phyloP scores from a whole-genome alignment of 1,140 invertebrate species.

The Cephus cinctus region DNA sequence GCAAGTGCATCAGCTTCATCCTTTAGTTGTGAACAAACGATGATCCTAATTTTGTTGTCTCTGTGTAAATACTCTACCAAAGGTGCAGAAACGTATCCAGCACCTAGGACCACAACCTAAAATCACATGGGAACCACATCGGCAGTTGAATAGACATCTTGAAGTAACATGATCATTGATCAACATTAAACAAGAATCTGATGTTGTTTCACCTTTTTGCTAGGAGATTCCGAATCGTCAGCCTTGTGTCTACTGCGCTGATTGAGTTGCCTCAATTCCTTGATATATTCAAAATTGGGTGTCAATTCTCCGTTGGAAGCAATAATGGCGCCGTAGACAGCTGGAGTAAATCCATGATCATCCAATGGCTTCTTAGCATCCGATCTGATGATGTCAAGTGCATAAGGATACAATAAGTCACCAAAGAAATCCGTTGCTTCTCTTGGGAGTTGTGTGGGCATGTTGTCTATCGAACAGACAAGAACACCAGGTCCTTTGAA shows the following conservation, averaged over 20 bases:
- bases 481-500: constrained; percentile 96
- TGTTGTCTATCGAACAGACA: constrained; percentile 99
- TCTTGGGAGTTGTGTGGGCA: constrained; percentile 97
- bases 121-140: constrained; percentile 7
- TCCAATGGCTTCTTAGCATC: constrained; percentile 84
- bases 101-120: constrained; percentile 86
- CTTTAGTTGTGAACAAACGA: constrained; percentile 85
- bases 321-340: constrained; percentile 90
- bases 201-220: constrained; percentile 8
- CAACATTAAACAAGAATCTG: no score
- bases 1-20: constrained; percentile 85
- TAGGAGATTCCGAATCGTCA: constrained; percentile 31
- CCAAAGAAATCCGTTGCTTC: constrained; percentile 99
- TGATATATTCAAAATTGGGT: constrained; percentile 92
- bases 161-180: no score
- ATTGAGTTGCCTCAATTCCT: constrained; percentile 72
- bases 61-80: constrained; percentile 91
- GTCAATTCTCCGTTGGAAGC: constrained; percentile 93
- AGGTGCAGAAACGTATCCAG: constrained; percentile 91
- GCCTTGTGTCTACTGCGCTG: constrained; percentile 46
- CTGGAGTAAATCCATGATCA: constrained; percentile 73
- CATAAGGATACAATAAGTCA: constrained; percentile 85
- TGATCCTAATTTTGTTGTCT: constrained; percentile 78
- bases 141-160: neutral
- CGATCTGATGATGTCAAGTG: constrained; percentile 87